These are phyloP conservation scores for Pituophis catenifer DNA, from an alignment of 2,113 vertebrate species.

Conservation along the genomic window DNA sequence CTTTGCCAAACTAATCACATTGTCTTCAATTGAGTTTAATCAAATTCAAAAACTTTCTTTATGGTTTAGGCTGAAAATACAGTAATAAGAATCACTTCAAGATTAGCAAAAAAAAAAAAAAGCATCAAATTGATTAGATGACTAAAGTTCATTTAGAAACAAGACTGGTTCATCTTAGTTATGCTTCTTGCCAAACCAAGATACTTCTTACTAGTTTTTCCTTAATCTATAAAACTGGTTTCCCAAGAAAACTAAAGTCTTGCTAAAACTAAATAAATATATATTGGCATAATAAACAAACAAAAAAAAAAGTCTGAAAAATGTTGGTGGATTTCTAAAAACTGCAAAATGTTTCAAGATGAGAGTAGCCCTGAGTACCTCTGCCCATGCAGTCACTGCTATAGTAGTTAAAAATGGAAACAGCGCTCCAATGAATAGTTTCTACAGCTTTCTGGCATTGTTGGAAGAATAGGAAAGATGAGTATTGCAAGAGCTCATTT, in stretches of 20 bases:
- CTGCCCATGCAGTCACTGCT: neutral
- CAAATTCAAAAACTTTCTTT: neutral
- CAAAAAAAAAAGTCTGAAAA: neutral
- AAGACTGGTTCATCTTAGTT: neutral
- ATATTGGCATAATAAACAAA: neutral
- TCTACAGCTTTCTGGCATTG: neutral
- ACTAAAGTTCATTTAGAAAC: neutral
- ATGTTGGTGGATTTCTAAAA: neutral
- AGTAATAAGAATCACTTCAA: constrained; percentile 16
- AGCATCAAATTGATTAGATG: neutral
- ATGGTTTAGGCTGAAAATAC: constrained; percentile 13
- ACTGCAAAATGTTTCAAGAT: neutral
- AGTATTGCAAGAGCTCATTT: neutral
- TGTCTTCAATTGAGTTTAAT: neutral
- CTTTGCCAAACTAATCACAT: neutral
- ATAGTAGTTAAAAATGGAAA: neutral
- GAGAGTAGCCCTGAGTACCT: neutral
- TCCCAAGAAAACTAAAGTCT: neutral
- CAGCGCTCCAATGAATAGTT: neutral
- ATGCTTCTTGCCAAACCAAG: neutral
- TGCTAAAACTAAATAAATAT: constrained; percentile 5
- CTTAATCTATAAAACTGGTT: neutral
- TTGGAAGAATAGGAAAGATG: neutral
- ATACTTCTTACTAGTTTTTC: neutral
- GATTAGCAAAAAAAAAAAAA: neutral